Conservation (phyloP, 2,113 vertebrate genomes). For the Sapajus apella region DNA sequence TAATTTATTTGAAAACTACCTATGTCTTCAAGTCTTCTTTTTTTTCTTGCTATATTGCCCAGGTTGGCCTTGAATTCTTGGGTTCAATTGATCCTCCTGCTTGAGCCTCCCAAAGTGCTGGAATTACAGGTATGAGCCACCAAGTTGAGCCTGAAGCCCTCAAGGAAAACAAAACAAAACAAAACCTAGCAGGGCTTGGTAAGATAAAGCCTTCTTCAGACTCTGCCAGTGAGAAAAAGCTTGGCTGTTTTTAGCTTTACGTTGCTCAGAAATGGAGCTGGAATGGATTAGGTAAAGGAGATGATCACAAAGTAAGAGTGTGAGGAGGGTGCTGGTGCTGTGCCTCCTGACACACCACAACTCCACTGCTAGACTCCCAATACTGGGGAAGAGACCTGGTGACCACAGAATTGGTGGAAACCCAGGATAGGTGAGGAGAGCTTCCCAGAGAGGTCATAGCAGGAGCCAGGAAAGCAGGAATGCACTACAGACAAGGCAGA, state of each 20-base stretch:
- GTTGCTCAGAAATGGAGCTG: neutral
- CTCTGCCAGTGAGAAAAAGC: neutral
- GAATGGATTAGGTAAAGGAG: neutral
- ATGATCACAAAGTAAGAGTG: accelerated
- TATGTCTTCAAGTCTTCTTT: neutral
- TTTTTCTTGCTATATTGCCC: too few species aligned
- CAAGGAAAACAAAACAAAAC: neutral
- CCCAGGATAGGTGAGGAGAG: accelerated
- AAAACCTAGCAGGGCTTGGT: neutral
- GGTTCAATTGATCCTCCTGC: too few species aligned
- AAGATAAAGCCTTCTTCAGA: neutral
- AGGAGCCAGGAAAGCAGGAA: neutral
- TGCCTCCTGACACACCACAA: neutral
- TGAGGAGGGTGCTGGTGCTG: too few species aligned
- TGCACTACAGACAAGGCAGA: neutral
- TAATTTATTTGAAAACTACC: neutral
- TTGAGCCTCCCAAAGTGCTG: too few species aligned
- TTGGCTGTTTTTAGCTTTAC: neutral
- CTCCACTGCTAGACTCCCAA: accelerated
- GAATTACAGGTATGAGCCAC: too few species aligned
- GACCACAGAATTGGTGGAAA: neutral
- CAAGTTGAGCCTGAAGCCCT: too few species aligned
- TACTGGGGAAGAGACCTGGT: neutral
- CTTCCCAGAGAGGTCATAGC: neutral
- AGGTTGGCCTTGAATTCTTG: too few species aligned